Evolutionary conservation across 64 coral and sea anemone species (phyloP).

Genomic region (Porites australiensis): DNA sequence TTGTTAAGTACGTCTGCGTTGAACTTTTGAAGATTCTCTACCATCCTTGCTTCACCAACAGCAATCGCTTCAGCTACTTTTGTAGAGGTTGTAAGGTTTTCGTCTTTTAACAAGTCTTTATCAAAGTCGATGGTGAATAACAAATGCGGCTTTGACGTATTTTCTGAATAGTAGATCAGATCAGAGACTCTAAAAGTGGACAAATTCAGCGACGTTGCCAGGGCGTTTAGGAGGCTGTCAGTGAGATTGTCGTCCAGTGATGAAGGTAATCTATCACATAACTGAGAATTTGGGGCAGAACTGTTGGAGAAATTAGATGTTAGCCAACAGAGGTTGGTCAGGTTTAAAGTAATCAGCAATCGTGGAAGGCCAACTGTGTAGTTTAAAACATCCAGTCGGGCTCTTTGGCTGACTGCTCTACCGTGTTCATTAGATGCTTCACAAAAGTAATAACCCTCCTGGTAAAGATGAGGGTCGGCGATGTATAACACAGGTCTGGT

Average conservation of each 20-base stretch:
- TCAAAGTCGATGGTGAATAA: not conserved
- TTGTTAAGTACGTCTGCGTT: not conserved
- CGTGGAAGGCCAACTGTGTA: constrained; percentile 13
- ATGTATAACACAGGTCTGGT: constrained; percentile 24
- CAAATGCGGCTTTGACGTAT: not conserved
- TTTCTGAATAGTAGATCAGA: not conserved
- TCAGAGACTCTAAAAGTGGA: constrained; percentile 3
- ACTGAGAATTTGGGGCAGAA: not conserved
- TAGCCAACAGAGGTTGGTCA: not conserved
- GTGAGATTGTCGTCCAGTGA: not conserved
- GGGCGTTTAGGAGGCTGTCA: not conserved
- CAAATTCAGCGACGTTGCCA: not conserved
- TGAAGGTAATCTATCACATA: constrained; percentile 3
- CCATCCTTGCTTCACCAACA: not conserved
- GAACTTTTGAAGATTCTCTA: constrained; percentile 28
- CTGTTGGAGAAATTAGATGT: not conserved
- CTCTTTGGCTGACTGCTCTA: constrained; percentile 35
- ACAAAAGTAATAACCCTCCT: constrained; percentile 58
- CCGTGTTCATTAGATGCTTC: constrained; percentile 47
- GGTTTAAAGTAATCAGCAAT: constrained; percentile 25
- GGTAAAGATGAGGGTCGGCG: not conserved
- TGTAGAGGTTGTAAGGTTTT: not conserved
- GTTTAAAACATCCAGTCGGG: constrained; percentile 46
- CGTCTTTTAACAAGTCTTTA: not conserved
- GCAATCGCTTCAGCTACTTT: constrained; percentile 7